phyloP scores from a whole-genome alignment of 2,797 vertebrate species.

The Denticeps clupeoides region DNA sequence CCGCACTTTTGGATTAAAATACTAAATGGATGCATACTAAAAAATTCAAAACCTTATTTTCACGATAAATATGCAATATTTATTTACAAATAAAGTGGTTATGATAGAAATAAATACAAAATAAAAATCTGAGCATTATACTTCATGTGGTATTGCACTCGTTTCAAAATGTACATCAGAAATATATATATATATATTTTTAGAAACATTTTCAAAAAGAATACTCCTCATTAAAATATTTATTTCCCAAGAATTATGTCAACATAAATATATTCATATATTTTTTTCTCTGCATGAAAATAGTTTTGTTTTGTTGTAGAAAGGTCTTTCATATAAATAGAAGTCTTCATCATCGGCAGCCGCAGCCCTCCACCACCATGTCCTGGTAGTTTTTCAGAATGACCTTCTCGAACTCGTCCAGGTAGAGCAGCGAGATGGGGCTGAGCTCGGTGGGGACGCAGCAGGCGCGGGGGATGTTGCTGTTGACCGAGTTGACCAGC shows the following conservation, averaged over 20 bases:
- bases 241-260: constrained; percentile 89
- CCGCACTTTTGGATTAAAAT: constrained; percentile 34
- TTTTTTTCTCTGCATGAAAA: constrained; percentile 66
- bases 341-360: constrained; percentile 96
- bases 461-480: constrained; percentile 93
- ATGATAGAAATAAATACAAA: constrained; percentile 99
- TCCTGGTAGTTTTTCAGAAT: constrained; percentile 99
- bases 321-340: constrained; percentile 91
- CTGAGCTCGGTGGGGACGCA: constrained; percentile 97
- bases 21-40: constrained; percentile 39
- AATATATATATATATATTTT: constrained; percentile 89
- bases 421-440: constrained; percentile 94
- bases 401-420: constrained; percentile 96
- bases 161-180: constrained; percentile 97
- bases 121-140: constrained; percentile 99
- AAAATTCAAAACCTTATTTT: constrained; percentile 78
- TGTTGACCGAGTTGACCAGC: constrained; percentile 96
- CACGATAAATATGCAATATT: constrained; percentile 99
- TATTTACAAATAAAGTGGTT: constrained; percentile 99
- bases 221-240: constrained; percentile 99
- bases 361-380: constrained; percentile 98
- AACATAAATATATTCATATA: constrained; percentile 99
- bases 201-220: constrained; percentile 92
- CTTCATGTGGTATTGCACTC: constrained; percentile 99
- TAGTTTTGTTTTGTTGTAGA: constrained; percentile 30